These are phyloP conservation scores for Sebastes oblongus DNA, from an alignment of 2,797 vertebrate species.

Conservation along the genomic window DNA sequence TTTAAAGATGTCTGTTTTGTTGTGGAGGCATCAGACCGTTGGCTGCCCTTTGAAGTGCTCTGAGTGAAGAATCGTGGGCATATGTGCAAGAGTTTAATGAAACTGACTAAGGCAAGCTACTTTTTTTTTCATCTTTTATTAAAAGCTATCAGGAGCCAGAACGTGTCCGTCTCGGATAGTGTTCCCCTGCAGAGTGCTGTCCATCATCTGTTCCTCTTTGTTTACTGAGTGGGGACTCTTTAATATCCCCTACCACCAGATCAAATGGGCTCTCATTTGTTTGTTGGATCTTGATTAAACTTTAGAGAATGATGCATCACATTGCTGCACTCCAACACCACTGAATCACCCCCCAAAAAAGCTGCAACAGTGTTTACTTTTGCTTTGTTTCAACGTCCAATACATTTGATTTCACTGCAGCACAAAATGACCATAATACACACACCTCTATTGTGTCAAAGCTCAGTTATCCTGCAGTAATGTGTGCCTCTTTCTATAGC, in stretches of 20 bases:
- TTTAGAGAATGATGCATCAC: background rate
- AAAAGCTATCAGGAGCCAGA: slow-evolving; percentile 31
- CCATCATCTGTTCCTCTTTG: slow-evolving; percentile 34
- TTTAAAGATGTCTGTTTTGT: slow-evolving; percentile 60
- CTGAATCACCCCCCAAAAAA: background rate
- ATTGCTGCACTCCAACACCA: background rate
- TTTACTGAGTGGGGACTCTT: slow-evolving; percentile 16
- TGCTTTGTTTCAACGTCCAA: background rate
- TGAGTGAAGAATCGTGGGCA: slow-evolving; percentile 40
- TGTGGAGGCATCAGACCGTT: slow-evolving; percentile 48
- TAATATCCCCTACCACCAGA: slow-evolving; percentile 1
- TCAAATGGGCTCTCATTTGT: background rate
- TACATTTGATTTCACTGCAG: background rate
- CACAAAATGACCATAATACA: background rate
- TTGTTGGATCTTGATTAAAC: slow-evolving; percentile 15
- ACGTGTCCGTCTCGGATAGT: background rate
- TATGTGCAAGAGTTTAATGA: slow-evolving; percentile 59
- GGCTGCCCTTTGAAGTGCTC: slow-evolving; percentile 58
- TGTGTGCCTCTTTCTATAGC: background rate
- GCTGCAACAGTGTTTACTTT: background rate
- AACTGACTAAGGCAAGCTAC: slow-evolving; percentile 42
- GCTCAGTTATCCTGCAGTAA: background rate
- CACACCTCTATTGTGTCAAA: background rate
- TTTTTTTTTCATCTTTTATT: slow-evolving; percentile 46
- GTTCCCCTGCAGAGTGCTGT: slow-evolving; percentile 16